Evolutionary conservation across 2,113 vertebrate genomes (phyloP), one percentile per base, ranked within the genome.

Genomic region (Labrus mixtus): DNA sequence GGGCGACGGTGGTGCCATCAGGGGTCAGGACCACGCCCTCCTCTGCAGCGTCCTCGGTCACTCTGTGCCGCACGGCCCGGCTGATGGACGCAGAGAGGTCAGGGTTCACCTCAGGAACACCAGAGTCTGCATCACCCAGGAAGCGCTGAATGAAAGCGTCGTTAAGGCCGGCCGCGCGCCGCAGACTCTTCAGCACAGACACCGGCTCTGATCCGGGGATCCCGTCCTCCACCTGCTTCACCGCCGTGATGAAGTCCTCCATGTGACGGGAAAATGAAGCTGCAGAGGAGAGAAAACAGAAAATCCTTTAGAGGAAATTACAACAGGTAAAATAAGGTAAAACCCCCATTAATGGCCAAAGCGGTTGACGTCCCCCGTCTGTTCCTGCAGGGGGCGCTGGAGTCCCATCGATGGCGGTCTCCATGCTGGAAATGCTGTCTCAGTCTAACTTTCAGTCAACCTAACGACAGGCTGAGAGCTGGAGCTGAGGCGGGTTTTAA

Each of bases 1-100:
- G 82, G 0, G 96, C 93, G 2, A 98, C 94, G 0, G 94, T 96
- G 11, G 95, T 96, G 43, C 97, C 97, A 1, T 98, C 96, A 0
- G 94, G 86, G 0, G 94, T 94, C 72, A 98, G 78, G 17, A 97
- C 92, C 0, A 93, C 95, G 0, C 97, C 95, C 0, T 73, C 70
- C 63, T 96, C 95, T 51, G 39, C 78, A 16, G 17, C 76, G 0
- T 50, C 73, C 0, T 5, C 59, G 0, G 87, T 65, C 45, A 91
- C 88, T 66, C 62, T 4, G 12, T 87, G 88, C 22, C 9, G 63
- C 45, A 95, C 37, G 0, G 90, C 80, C 2, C 46, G 55, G 3
- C 1, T 55, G 10, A 95, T 8, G 64, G 88, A 92, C 67, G 19
- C 12, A 12, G 73, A 73, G 1, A 95, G 89, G 10, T 66, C 37